Base-by-base conservation (phyloP, 2,888 invertebrate genomes). In the Mythimna lalbum region DNA sequence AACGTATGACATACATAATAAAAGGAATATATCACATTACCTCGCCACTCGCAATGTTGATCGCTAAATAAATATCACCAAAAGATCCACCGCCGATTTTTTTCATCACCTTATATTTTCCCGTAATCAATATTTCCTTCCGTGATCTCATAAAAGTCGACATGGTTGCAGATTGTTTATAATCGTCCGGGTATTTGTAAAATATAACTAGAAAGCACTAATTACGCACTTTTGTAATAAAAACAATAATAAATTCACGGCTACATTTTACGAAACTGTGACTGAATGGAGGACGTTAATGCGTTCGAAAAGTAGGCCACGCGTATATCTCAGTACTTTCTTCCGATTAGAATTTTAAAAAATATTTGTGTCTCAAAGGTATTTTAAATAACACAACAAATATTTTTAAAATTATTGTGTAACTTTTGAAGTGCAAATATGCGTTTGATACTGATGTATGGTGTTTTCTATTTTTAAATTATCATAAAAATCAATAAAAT, bases 61-160 rank as follows among this genome's bases (percentile, higher is more conserved):
- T 98, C 90, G 98, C 99, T 94, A 99, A 97, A 96, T 99, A 99
- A 96, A 99, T 99, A 96, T 99, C 99, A 93, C 99, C 99, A 96
- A 99, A 99, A 69, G 99, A 99, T 87, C 99, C 99, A 96, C 99
- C 99, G 91, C 99, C 99, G 94, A 99, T 99, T 97, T 99, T 99
- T 92, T 99, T 97, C 93, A 98, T 98, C 91, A 99, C 97, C 95
- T 99, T 98, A 96, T 99, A 99, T 96, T 99, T 99, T 93, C 98
- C 98, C 93, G 98, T 98, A 91, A 99, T 98, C 93, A 98, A 97
- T 94, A 98, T 97, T 94, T 98, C 98, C 91, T 95, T 96, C 75
- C 90, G 88, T 76, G 82, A 86, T 82, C 79, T 87, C 83, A 87
- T 85, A 79, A 87, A 87, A 67, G 63, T 72, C 82, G 88, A 83